Base-by-base conservation (phyloP, 2,888 invertebrate genomes). In the Gibbula magus region DNA sequence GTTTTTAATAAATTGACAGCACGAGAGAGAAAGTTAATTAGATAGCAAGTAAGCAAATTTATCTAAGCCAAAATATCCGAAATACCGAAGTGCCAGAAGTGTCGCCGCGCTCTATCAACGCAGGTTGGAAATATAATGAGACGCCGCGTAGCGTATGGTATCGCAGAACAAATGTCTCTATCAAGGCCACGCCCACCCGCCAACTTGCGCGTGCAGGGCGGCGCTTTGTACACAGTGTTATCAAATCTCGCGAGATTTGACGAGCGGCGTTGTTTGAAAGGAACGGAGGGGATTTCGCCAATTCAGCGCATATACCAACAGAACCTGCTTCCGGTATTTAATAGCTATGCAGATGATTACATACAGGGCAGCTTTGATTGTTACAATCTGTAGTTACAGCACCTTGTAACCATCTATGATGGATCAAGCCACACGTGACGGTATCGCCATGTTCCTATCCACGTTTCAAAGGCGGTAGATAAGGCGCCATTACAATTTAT, bases 1-100 rank as follows among this genome's bases (percentile, higher is more conserved):
- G 20, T 35, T 32, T 39, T 70, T 70, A 70, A 82, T 82, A 82
- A 82, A 82, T 82, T 79, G 77, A 77, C 77, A 67, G 74, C 81
- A 81, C 81, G 81, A 81, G 79, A 78, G 79, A 77, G 81, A 81
- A 81, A 81, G 83, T 83, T 83, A 83, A 83, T 83, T 83, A 78
- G 79, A 77, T 78, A 74, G 54, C 79, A 75, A 78, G 81, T 79
- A 77, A 80, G 75, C 79, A 81, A 79, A 83, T 83, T 83, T 83
- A 81, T 83, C 79, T 83, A 78, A 61, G 75, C 79, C 66, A 35
- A 39, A 39, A 70, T 35, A 39, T 70, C 70, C n/a, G 32, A 70
- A 39, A 70, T 70, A 35, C 70, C 70, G 16, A 10, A 35, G 70
- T 70, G 70, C 8, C 39, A 70, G 35, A 35, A 20, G 29, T 70